Conservation (phyloP, 2,113 vertebrate genomes). For the Ia io region DNA sequence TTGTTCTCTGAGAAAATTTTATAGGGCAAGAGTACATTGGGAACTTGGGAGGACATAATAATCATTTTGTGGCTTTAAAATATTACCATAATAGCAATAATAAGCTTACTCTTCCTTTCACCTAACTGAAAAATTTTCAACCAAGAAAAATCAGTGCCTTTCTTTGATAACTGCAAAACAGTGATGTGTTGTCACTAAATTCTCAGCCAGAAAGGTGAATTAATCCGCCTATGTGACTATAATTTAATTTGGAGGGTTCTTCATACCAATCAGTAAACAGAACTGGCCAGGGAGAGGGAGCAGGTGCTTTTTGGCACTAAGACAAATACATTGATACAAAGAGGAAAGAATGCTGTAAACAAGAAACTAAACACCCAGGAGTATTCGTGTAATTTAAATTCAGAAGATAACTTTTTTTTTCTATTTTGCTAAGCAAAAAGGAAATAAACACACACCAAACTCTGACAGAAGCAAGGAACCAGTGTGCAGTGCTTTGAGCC, state of each 20-base stretch:
- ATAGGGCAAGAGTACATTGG: not conserved
- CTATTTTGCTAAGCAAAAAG: not conserved
- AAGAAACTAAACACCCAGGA: not conserved
- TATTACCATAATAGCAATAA: conserved; percentile 7
- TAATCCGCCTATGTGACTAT: conserved; percentile 11
- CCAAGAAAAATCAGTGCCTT: not conserved
- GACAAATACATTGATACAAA: conserved; percentile 24
- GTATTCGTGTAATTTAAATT: conserved; percentile 34
- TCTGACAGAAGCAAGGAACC: not conserved
- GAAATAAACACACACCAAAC: not conserved
- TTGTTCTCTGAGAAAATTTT: conserved; percentile 21
- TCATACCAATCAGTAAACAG: conserved; percentile 22
- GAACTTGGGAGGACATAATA: conserved; percentile 32
- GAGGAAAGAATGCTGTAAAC: conserved; percentile 30
- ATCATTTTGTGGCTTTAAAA: conserved; percentile 20
- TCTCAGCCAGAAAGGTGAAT: conserved; percentile 29
- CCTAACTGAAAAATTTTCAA: not conserved
- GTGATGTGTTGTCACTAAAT: not conserved
- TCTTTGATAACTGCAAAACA: conserved; percentile 36
- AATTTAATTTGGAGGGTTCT: conserved; percentile 27
- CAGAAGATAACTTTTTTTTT: not conserved
- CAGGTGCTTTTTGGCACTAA: not conserved
- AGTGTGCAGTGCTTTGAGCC: not conserved
- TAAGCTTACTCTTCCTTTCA: conserved; percentile 23
- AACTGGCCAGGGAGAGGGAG: not conserved